Percentiles rank a stretch among this genome's conserved stretches.
These are phyloP conservation scores for Erannis defoliaria DNA, from an alignment of 2,888 invertebrate species.

Conservation along the genomic window DNA sequence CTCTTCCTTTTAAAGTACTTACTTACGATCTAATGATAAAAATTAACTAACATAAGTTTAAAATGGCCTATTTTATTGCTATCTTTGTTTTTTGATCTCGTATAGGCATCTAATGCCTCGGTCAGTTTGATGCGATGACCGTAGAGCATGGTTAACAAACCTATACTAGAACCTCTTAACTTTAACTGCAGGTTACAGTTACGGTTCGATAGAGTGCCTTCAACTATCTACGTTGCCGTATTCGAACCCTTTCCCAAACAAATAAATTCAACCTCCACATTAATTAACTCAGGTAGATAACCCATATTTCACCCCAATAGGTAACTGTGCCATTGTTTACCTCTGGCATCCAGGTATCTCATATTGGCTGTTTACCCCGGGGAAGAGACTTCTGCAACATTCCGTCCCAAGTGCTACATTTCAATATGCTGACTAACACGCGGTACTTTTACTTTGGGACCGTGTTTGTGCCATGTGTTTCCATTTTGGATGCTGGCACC, in stretches of 20 bases:
- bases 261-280: constrained; percentile 24
- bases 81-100: no score
- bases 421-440: constrained; percentile 79
- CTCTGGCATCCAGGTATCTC: constrained; percentile 21
- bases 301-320: constrained; percentile 33
- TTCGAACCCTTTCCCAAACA: constrained; percentile 21
- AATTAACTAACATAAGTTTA: no score
- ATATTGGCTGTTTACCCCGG: constrained; percentile 55
- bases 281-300: constrained; percentile 36
- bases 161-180: no score
- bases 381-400: constrained; percentile 58
- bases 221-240: constrained; percentile 2
- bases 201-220: background rate
- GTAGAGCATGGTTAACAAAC: no score
- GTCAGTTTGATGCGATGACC: no score
- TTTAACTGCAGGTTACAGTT: background rate
- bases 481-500: constrained; percentile 24
- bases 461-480: constrained; percentile 36
- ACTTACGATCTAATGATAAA: no score
- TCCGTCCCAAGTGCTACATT: constrained; percentile 75
- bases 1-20: no score
- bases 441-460: constrained; percentile 40
- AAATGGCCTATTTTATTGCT: no score
- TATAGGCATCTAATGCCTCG: no score
- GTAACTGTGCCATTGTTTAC: constrained; percentile 32